Base-by-base conservation (phyloP, 2,797 vertebrate species). In the Loriculus beryllinus region DNA sequence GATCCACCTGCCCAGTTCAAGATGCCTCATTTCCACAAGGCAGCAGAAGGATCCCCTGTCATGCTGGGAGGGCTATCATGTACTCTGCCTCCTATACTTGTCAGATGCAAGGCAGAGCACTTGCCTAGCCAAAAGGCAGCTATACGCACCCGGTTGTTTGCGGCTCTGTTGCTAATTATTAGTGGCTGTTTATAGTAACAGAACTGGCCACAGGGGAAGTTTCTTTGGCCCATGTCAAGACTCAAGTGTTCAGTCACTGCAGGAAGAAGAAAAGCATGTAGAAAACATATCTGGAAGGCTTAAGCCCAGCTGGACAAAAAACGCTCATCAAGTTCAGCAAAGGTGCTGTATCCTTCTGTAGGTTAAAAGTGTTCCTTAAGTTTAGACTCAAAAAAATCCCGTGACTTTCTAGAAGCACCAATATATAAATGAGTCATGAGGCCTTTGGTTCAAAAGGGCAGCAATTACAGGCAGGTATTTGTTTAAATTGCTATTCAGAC, bases 131-230 rank as follows among this genome's bases (percentile, higher is more conserved):
- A 90, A 43, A 29, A 84, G 90, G 77, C 90, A 78, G 77, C 63
- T 96, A 59, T 95, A 93, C 92, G 83, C 88, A 86, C 42, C 42
- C 1, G 1, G 57, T 51, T 92, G 86, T 93, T 95, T 86, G 90
- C 0, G 1, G 83, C 80, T 92, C 77, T 79, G 92, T 93, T 96
- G 81, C 86, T 94, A 90, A 94, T 95, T 94, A 92, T 86, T 76
- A 92, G 70, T 54, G 84, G 88, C 80, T 86, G 86, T 93, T 96
- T 94, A 93, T 77, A 95, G 95, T 77, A 91, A 94, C 91, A 88
- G 75, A 82, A 82, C 71, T 70, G 71, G 81, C 88, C 82, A 94
- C 81, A 63, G 56, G 81, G 75, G 81, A 93, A 89, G 68, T 11
- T 57, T 48, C 64, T 57, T 35, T 82, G 57, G 91, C 51, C 92